A percentile compares a stretch with the other conserved stretches of the same genome.
Evolutionary conservation across 1,140 invertebrate species (phyloP).

Genomic region (Heterodera carotae): DNA sequence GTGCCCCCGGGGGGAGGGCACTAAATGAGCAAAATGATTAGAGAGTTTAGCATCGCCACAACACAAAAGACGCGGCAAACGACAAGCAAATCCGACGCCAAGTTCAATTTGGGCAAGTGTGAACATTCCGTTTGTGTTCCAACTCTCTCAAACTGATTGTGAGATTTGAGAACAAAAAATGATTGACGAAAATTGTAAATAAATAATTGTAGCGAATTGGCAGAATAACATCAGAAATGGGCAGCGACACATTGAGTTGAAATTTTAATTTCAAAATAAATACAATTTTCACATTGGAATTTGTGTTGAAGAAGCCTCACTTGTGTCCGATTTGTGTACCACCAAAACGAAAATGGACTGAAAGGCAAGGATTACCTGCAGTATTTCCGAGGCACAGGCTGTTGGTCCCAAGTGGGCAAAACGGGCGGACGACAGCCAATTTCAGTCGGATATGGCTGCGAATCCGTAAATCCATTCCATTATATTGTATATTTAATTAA

Average conservation of each 20-base stretch:
- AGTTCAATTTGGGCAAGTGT: slow-evolving; percentile 50
- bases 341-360: slow-evolving; percentile 36
- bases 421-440: slow-evolving; percentile 55
- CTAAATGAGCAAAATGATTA: not conserved
- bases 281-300: not conserved
- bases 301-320: slow-evolving; percentile 34
- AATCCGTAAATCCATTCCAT: too few species aligned
- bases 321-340: slow-evolving; percentile 57
- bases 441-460: slow-evolving; percentile 64
- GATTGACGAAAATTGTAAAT: slow-evolving; percentile 23
- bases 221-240: slow-evolving; percentile 50
- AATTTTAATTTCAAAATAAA: too few species aligned
- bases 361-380: slow-evolving; percentile 42
- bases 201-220: slow-evolving; percentile 56
- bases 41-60: not conserved
- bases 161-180: not conserved
- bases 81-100: slow-evolving; percentile 57
- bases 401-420: slow-evolving; percentile 63
- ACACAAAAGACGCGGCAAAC: slow-evolving; percentile 34
- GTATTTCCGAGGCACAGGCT: slow-evolving; percentile 59
- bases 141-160: slow-evolving; percentile 38
- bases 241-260: slow-evolving; percentile 52
- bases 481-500: too few species aligned
- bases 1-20: slow-evolving; percentile 17
- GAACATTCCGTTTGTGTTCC: slow-evolving; percentile 52